Conservation (phyloP, 2,113 vertebrate genomes). For the Pseudorhombus dupliciocellatus region DNA sequence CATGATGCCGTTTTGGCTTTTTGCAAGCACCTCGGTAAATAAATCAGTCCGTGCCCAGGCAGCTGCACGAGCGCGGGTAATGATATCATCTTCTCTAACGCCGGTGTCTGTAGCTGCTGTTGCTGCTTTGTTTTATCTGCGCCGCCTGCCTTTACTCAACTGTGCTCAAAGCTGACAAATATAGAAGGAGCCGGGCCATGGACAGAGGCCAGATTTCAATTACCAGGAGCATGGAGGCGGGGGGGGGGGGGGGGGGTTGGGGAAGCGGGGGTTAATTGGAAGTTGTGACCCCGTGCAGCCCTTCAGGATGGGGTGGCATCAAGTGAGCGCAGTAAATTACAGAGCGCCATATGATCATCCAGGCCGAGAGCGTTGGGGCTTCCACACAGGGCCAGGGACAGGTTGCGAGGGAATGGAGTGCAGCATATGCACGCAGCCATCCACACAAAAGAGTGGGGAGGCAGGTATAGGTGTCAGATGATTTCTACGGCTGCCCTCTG, state of each 20-base stretch:
- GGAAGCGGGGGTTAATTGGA: slow-evolving; percentile 73
- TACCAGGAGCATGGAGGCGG: slow-evolving; percentile 69
- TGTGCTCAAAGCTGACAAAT: slow-evolving; percentile 69
- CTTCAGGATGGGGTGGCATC: slow-evolving; percentile 65
- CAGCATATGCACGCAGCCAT: slow-evolving; percentile 71
- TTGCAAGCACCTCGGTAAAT: slow-evolving; percentile 51
- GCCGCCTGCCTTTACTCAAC: slow-evolving; percentile 58
- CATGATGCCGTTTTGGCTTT: slow-evolving; percentile 17
- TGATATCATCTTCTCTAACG: slow-evolving; percentile 44
- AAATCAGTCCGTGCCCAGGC: slow-evolving; percentile 49
- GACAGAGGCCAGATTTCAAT: slow-evolving; percentile 77
- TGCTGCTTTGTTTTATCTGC: slow-evolving; percentile 55
- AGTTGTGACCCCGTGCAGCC: slow-evolving; percentile 74
- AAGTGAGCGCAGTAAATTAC: slow-evolving; percentile 75
- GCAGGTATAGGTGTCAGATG: slow-evolving; percentile 17
- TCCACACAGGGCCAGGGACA: slow-evolving; percentile 51
- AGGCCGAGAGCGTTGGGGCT: slow-evolving; percentile 52
- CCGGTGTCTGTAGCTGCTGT: slow-evolving; percentile 20
- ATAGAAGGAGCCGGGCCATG: slow-evolving; percentile 46
- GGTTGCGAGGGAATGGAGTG: slow-evolving; percentile 47
- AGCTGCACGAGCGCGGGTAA: slow-evolving; percentile 30
- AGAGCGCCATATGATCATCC: slow-evolving; percentile 66
- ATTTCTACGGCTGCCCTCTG: neutral
- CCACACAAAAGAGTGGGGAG: slow-evolving; percentile 37
- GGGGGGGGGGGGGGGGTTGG: slow-evolving; percentile 30